Evolutionary conservation across 2,797 vertebrate species (phyloP), one percentile per base, ranked within the genome.

Genomic region (Salarias fasciatus): DNA sequence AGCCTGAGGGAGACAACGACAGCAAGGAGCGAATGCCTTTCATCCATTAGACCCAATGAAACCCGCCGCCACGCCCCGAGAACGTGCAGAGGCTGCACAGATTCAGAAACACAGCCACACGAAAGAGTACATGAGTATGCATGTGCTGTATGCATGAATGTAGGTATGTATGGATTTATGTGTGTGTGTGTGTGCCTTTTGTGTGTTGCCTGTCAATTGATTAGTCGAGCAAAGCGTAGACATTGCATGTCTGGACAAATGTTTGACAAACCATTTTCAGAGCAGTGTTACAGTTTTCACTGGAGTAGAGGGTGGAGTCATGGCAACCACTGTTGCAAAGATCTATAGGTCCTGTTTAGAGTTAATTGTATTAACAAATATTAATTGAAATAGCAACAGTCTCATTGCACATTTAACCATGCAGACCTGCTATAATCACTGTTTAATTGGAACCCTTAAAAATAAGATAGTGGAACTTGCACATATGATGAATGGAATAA

Each of bases 21-120:
- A 98, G 96, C 84, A 99, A 99, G 89, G 98, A 99, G 84, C 92
- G 97, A 61, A 99, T 96, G 93, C 98, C 98, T 29, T 99, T 99
- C 82, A 99, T 99, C 90, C 97, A 99, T 92, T 99, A 95, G 90
- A 72, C 49, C 50, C 47, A 5, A 29, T 35, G 33, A 44, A 35
- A 1, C 11, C 8, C 30, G 24, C 46, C 8, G 35, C 62, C 36
- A 40, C 63, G 46, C 13, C 65, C 45, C 29, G 85, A 84, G 86
- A 88, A 85, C 83, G 76, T 35, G 66, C 38, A 68, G 63, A 80
- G 74, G 51, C 65, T 77, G 56, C 66, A 84, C 60, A 88, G 65
- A 63, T 63, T 47, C 73, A 74, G 57, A 53, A 89, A 88, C 89
- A 86, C 85, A 87, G 84, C 86, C 88, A 91, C 92, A 90, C 93